Base-by-base conservation (phyloP, 2,797 vertebrate species). In the Pipistrellus nathusii region DNA sequence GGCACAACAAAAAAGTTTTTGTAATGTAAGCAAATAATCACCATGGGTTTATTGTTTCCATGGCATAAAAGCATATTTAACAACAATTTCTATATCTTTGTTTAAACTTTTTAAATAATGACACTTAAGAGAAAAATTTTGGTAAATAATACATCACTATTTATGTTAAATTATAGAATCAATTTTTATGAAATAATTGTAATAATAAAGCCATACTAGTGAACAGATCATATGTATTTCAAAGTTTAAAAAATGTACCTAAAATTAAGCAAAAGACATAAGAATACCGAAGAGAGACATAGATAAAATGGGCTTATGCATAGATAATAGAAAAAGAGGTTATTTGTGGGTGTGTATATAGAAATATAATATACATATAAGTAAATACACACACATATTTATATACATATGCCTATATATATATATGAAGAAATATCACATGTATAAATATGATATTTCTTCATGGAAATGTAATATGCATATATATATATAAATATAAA, bases 211-310 rank as follows among this genome's bases (percentile, higher is more conserved):
- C 32, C 14, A 41, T 77, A 5, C 2, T 32, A 2, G 13, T 91
- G 12, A 62, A 32, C 10, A 57, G 38, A 6, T 38, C 21, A 46
- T 66, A 30, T 62, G 27, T 55, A 48, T 62, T 87, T 81, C 7
- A 51, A 38, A 57, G 25, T 80, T 86, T 76, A n/a, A 83, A 73
- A 64, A 48, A 75, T 53, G n/a, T 18, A 73, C 15, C n/a, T 73
- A 46, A 80, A 93, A 57, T 7, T 85, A 72, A 87, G 27, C n/a
- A 71, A 78, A 55, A 38, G 14, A 75, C 68, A 90, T 88, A 83
- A 15, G 0, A 85, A 68, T 5, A 83, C 20, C 27, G 64, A 75
- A 83, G 23, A 69, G n/a, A 76, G 5, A 55, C 4, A 23, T 8
- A 64, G 62, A 32, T 12, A 84, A 85, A 44, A 51, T 38, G 48